Conservation (phyloP, 2,888 invertebrate genomes). For the Strigamia crassipes region DNA sequence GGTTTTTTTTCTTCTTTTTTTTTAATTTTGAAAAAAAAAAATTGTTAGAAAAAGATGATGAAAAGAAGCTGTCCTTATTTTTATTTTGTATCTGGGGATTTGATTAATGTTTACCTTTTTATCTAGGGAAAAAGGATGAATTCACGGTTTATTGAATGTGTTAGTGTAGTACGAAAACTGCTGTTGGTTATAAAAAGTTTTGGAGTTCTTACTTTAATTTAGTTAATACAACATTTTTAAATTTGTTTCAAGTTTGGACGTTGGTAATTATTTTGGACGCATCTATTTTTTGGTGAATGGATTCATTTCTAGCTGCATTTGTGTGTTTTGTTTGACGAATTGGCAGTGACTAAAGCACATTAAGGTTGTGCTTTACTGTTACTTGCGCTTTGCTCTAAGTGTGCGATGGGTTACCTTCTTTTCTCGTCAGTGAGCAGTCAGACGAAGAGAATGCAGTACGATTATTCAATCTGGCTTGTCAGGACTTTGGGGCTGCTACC, state of each 20-base stretch:
- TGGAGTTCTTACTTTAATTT: too few relatives aligned
- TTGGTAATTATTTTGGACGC: not conserved
- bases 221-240: too few relatives aligned
- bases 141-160: constrained; percentile 19
- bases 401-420: constrained; percentile 23
- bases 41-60: not conserved
- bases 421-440: constrained; percentile 7
- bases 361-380: constrained; percentile 8
- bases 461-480: constrained; percentile 42
- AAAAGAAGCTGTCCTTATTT: not conserved
- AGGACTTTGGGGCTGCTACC: constrained; percentile 19
- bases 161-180: not conserved
- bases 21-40: not conserved
- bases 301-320: not conserved
- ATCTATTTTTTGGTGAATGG: not conserved
- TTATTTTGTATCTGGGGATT: not conserved
- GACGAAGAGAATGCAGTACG: constrained; percentile 37
- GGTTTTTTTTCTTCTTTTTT: not conserved
- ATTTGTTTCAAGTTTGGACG: not conserved
- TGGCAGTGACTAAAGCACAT: constrained; percentile 15
- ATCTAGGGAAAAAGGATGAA: not conserved
- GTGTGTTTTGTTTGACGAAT: not conserved
- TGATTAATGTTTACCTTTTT: constrained; percentile 34
- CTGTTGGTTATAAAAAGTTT: not conserved
- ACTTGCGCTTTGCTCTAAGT: constrained; percentile 24